phyloP scores from a whole-genome alignment of 92 coral and sea anemone species.

The Hydrozoanthus gracilis region DNA sequence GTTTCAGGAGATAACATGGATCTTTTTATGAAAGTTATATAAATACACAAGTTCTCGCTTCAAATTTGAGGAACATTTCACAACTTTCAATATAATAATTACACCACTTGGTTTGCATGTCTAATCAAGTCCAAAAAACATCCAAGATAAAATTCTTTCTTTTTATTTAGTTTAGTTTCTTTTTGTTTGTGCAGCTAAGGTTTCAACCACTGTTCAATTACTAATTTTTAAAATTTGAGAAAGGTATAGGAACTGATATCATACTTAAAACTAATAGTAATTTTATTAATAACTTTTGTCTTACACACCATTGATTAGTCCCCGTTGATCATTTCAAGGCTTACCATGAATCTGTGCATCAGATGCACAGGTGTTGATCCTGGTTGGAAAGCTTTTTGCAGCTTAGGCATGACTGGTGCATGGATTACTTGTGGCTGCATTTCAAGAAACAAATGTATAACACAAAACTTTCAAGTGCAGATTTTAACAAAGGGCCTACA shows the following conservation, averaged over 20 bases:
- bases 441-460: not conserved
- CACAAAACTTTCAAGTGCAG: not conserved
- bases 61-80: not conserved
- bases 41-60: conserved; percentile 2
- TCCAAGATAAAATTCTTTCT: too few relatives aligned
- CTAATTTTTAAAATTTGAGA: too few relatives aligned
- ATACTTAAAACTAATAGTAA: too few relatives aligned
- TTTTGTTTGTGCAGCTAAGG: too few relatives aligned
- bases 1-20: too few relatives aligned
- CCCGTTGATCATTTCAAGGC: not conserved
- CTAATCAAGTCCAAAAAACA: too few relatives aligned
- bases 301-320: too few relatives aligned
- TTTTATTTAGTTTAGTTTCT: too few relatives aligned
- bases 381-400: conserved; percentile 90
- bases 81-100: not conserved
- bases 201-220: too few relatives aligned
- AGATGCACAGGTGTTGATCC: conserved; percentile 95
- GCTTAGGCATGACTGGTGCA: conserved; percentile 73
- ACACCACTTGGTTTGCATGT: too few relatives aligned
- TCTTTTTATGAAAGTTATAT: not conserved
- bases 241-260: too few relatives aligned
- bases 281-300: too few relatives aligned
- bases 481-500: not conserved
- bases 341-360: conserved; percentile 97
- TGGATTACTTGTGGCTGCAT: conserved; percentile 72